Conservation (phyloP, 2,888 invertebrate genomes). For the Norana najaformis region DNA sequence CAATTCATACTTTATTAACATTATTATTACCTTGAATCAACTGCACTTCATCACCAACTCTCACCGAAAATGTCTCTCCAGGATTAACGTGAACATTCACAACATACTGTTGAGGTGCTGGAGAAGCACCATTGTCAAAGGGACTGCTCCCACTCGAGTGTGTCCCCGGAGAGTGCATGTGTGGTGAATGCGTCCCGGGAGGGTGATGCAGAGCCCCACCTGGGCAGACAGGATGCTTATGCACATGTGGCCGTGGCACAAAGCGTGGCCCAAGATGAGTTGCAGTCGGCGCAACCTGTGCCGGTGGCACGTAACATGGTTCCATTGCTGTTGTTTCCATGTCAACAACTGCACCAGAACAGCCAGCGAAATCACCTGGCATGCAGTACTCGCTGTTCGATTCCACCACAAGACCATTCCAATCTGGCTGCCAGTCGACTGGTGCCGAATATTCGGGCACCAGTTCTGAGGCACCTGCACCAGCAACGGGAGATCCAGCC, state of each 20-base stretch:
- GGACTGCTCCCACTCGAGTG: constrained; percentile 23
- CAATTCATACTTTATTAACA: background rate
- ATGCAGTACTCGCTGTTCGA: background rate
- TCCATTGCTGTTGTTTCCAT: background rate
- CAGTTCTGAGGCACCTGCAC: background rate
- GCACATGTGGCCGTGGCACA: constrained; percentile 9
- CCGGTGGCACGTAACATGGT: background rate
- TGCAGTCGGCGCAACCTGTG: background rate
- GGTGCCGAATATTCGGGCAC: background rate
- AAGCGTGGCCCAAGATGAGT: constrained; percentile 9
- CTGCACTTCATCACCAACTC: constrained; percentile 76
- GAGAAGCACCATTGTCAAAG: background rate
- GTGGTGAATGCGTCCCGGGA: constrained; percentile 7
- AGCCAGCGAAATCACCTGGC: background rate
- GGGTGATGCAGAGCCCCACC: constrained; percentile 21
- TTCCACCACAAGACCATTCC: constrained; percentile 15
- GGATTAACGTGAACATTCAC: constrained; percentile 77
- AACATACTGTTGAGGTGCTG: constrained; percentile 67
- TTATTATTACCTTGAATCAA: constrained; percentile 71
- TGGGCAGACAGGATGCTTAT: constrained; percentile 9
- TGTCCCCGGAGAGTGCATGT: constrained; percentile 14
- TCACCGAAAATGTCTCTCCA: constrained; percentile 77
- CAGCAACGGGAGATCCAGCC: background rate
- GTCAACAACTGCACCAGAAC: background rate
- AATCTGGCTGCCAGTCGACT: constrained; percentile 8